Base-by-base conservation (phyloP, 2,888 invertebrate species). In the Apamea monoglypha region DNA sequence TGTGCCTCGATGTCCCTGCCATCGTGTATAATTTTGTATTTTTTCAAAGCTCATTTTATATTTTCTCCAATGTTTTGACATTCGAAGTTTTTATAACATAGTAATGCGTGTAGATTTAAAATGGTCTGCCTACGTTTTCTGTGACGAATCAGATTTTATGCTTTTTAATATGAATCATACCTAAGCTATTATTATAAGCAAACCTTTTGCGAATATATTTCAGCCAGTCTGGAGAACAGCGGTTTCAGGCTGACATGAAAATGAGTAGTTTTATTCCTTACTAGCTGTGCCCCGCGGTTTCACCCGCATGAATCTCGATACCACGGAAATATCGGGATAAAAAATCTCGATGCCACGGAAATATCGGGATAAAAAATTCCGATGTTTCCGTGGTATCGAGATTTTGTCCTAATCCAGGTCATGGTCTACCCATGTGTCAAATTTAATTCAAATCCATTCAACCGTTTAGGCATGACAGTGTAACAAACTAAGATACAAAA, bases 41-140 rank as follows among this genome's bases (percentile, higher is more conserved):
- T 77, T 76, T 59, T 84, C 32, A 77, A 53, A 75, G n/a, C 61
- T 73, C 29, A 69, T 67, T 83, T 82, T n/a, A 59, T 70, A 70
- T 18, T 66, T 36, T 59, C 14, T 70, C 32, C 36, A 84, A 81
- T 88, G 82, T 88, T 89, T 84, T 88, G 86, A 88, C 84, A 78
- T 78, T 63, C 32, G 18, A 32, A 64, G 77, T 84, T 86, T 88
- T 87, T 78, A 80, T 82, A 72, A 69, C 8, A 53, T 53, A 66
- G 64, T 68, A 68, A 69, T 66, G 59, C 66, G 59, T 76, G 59
- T 71, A 36, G 21, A 63, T 80, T 74, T 76, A 74, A 86, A 80
- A 81, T 73, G 79, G 16, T 76, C 79, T 76, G 21, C 71, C 80
- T 80, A 86, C 89, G 80, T 81, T 70, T 36, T 32, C 21, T 44